Conservation (phyloP, 2,113 vertebrate genomes). For the Paradisaea rubra region DNA sequence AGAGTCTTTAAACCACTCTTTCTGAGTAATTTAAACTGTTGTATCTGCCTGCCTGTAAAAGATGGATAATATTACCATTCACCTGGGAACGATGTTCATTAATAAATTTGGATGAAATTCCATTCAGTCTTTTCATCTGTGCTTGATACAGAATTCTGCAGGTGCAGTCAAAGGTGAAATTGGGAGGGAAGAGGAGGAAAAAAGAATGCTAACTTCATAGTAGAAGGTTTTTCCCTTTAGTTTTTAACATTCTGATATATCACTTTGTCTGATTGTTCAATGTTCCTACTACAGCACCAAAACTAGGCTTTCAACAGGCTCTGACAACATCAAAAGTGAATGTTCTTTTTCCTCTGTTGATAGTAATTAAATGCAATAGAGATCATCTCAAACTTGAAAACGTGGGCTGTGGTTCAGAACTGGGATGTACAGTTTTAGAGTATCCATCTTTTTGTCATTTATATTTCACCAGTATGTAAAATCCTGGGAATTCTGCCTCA, state of each 20-base stretch:
- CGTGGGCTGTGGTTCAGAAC: neutral
- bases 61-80: conserved; percentile 31
- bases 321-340: neutral
- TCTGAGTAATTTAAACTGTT: conserved; percentile 44
- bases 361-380: neutral
- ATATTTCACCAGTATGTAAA: neutral
- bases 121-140: conserved; percentile 26
- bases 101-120: conserved; percentile 43
- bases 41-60: conserved; percentile 37
- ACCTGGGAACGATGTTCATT: conserved; percentile 39
- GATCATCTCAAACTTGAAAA: neutral
- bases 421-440: neutral
- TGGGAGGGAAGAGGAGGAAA: neutral
- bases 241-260: neutral
- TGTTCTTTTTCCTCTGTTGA: neutral
- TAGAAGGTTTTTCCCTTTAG: neutral
- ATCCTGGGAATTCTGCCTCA: neutral
- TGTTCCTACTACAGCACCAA: neutral
- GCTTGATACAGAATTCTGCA: neutral
- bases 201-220: neutral
- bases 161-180: neutral
- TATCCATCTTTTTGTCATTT: neutral
- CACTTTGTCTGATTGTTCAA: neutral
- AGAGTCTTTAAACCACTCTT: conserved; percentile 40
- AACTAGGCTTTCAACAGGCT: neutral